A percentile compares a stretch with the other conserved stretches of the same genome.
Conservation (phyloP, 2,888 invertebrate species). For the Melinaea menophilus region DNA sequence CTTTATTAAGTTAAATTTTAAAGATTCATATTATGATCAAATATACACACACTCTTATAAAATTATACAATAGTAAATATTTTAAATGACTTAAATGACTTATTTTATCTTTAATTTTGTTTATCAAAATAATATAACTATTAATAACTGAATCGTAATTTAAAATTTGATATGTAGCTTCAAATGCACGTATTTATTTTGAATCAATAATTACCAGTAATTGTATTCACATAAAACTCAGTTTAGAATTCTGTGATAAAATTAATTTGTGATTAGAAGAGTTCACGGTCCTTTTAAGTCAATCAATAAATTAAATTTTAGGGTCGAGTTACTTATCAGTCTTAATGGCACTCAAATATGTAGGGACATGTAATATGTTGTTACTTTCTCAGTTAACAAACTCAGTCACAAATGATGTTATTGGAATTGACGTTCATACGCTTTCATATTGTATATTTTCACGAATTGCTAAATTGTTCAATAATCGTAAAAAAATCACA, state of each 20-base stretch:
- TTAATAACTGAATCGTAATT: too few relatives aligned
- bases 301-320: conserved; percentile 3
- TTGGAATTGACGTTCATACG: conserved; percentile 11
- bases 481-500: not conserved
- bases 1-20: not conserved
- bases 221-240: not conserved
- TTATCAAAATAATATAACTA: too few relatives aligned
- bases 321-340: conserved; percentile 8
- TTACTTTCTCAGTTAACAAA: conserved; percentile 24
- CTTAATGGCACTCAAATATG: conserved; percentile 23
- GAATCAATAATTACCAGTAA: too few relatives aligned
- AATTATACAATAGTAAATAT: too few relatives aligned
- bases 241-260: too few relatives aligned
- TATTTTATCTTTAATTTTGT: too few relatives aligned
- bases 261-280: too few relatives aligned
- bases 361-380: conserved; percentile 25
- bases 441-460: conserved; percentile 9
- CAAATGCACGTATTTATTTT: too few relatives aligned
- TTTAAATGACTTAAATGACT: too few relatives aligned
- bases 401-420: conserved; percentile 16
- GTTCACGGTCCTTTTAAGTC: not conserved
- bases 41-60: too few relatives aligned
- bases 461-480: conserved; percentile 3
- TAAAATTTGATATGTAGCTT: too few relatives aligned
- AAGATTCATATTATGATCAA: too few relatives aligned